Percentiles rank a stretch among this genome's conserved stretches.
phyloP scores from a whole-genome alignment of 2,888 invertebrate species.

The Apodemia zela region DNA sequence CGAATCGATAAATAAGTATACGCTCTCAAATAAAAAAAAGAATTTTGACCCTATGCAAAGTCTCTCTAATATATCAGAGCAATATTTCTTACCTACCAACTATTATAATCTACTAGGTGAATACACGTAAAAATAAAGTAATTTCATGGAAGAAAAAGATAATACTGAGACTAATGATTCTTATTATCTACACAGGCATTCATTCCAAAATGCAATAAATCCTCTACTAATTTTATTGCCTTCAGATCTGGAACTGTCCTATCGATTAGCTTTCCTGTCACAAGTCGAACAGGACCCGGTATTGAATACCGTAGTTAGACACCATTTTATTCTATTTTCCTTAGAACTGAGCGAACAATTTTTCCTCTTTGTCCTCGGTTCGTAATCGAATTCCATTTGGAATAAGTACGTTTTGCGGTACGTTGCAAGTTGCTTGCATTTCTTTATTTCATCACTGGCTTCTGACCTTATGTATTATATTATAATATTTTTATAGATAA shows the following conservation, averaged over 20 bases:
- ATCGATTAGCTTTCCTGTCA: slow-evolving; percentile 30
- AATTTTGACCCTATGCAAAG: too few species aligned
- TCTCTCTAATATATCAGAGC: too few species aligned
- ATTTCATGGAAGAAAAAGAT: not conserved
- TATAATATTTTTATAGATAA: too few species aligned
- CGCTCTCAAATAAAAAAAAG: too few species aligned
- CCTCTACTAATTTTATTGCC: slow-evolving; percentile 22
- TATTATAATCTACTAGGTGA: not conserved
- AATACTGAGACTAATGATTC: not conserved
- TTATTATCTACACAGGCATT: not conserved
- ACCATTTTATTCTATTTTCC: too few species aligned
- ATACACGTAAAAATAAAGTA: not conserved
- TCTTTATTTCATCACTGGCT: not conserved
- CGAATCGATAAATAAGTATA: too few species aligned
- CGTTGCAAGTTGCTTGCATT: slow-evolving; percentile 32
- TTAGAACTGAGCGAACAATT: slow-evolving; percentile 32
- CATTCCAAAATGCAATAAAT: slow-evolving; percentile 17
- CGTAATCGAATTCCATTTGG: slow-evolving; percentile 41
- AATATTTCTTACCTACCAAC: too few species aligned
- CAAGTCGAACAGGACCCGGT: slow-evolving; percentile 31
- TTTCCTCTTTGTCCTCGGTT: slow-evolving; percentile 38
- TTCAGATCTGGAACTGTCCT: slow-evolving; percentile 23
- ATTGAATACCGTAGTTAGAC: slow-evolving; percentile 35
- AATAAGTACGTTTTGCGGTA: slow-evolving; percentile 37
- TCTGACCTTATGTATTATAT: too few species aligned